Evolutionary conservation across 2,888 invertebrate species (phyloP).

Genomic region (Rotaria sp.): DNA sequence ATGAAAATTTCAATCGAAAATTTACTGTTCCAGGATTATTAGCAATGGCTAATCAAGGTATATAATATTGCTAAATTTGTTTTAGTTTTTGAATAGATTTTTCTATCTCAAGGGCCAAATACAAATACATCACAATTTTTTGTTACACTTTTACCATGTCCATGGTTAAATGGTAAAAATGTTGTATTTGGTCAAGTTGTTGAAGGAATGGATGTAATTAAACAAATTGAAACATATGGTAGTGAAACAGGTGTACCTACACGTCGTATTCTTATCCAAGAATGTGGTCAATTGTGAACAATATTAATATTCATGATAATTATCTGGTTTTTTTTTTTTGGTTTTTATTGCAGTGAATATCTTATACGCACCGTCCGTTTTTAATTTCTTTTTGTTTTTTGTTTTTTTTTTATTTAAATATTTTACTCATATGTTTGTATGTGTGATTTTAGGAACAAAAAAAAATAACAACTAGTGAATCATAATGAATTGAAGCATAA

Average conservation of each 20-base stretch:
- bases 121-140: constrained; percentile 41
- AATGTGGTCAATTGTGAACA: background rate
- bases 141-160: constrained; percentile 35
- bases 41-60: constrained; percentile 41
- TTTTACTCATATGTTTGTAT: background rate
- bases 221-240: constrained; percentile 20
- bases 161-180: constrained; percentile 46
- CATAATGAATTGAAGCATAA: background rate
- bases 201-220: background rate
- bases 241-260: constrained; percentile 21
- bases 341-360: background rate
- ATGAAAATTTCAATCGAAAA: constrained; percentile 39
- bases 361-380: background rate
- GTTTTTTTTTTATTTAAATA: background rate
- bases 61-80: background rate
- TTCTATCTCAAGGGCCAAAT: constrained; percentile 26
- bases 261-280: background rate
- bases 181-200: constrained; percentile 41
- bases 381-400: background rate
- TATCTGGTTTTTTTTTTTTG: background rate
- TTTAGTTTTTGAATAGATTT: background rate
- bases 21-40: constrained; percentile 38
- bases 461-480: background rate
- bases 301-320: background rate
- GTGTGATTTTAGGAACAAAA: background rate